Percentiles rank a stretch among this genome's conserved stretches.
These are phyloP conservation scores for Marasmarcha lunaedactyla DNA, from an alignment of 2,888 invertebrate genomes.

Conservation along the genomic window DNA sequence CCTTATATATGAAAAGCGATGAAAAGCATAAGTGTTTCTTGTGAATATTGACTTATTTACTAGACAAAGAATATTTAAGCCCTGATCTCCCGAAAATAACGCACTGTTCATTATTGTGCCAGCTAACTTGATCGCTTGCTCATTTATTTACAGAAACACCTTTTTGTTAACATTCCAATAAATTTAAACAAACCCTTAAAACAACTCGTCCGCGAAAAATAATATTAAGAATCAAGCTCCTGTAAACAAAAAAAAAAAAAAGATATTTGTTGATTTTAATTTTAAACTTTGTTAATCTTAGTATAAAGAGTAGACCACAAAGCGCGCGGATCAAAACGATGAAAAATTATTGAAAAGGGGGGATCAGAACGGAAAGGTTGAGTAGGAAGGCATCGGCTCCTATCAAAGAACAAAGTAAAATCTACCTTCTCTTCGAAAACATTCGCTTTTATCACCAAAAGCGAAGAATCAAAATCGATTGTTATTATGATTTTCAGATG, in stretches of 20 bases:
- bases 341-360: constrained; percentile 71
- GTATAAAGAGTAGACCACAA: constrained; percentile 60
- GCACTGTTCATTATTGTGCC: too few species aligned
- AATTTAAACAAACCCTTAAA: too few species aligned
- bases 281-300: constrained; percentile 70
- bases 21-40: too few species aligned
- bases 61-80: too few species aligned
- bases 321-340: constrained; percentile 62
- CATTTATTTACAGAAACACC: too few species aligned
- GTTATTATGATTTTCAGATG: constrained; percentile 8
- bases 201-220: too few species aligned
- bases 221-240: too few species aligned
- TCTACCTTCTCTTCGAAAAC: constrained; percentile 18
- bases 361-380: constrained; percentile 38
- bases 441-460: constrained; percentile 17
- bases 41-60: too few species aligned
- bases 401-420: constrained; percentile 36
- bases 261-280: constrained; percentile 53
- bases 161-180: too few species aligned
- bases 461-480: constrained; percentile 11
- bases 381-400: constrained; percentile 52
- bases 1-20: too few species aligned
- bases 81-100: too few species aligned
- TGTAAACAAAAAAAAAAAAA: not conserved
- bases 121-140: too few species aligned